Conservation (phyloP, 2,797 vertebrate genomes). For the Phyllotis vaccarum region DNA sequence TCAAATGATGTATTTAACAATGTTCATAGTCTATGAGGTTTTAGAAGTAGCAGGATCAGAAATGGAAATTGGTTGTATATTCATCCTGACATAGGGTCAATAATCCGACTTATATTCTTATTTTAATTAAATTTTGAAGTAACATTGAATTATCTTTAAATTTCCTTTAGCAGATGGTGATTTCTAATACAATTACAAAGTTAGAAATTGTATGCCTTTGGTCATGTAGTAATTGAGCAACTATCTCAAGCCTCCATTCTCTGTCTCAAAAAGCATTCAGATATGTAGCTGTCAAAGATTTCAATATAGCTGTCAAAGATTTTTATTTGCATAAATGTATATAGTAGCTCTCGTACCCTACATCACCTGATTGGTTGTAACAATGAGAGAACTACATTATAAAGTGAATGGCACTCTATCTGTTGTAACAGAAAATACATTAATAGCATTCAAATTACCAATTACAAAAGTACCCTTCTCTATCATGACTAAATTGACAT, state of each 20-base stretch:
- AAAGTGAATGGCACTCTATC: neutral
- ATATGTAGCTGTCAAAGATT: neutral
- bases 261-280: neutral
- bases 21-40: neutral
- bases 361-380: conserved; percentile 14
- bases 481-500: neutral
- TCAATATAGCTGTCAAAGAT: neutral
- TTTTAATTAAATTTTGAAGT: neutral
- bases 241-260: neutral
- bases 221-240: neutral
- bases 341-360: neutral
- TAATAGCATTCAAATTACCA: neutral
- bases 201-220: neutral
- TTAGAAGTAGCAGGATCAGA: neutral
- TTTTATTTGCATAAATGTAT: neutral
- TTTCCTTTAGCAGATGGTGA: neutral
- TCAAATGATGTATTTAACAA: neutral
- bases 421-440: neutral
- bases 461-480: neutral
- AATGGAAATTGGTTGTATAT: neutral
- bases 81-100: neutral
- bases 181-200: neutral
- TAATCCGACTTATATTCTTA: too few species aligned
- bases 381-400: neutral
- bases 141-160: neutral